Percentiles rank a stretch among this genome's conserved stretches.
Conservation (phyloP, 1,140 invertebrate genomes). For the Melipona quadrifasciata region DNA sequence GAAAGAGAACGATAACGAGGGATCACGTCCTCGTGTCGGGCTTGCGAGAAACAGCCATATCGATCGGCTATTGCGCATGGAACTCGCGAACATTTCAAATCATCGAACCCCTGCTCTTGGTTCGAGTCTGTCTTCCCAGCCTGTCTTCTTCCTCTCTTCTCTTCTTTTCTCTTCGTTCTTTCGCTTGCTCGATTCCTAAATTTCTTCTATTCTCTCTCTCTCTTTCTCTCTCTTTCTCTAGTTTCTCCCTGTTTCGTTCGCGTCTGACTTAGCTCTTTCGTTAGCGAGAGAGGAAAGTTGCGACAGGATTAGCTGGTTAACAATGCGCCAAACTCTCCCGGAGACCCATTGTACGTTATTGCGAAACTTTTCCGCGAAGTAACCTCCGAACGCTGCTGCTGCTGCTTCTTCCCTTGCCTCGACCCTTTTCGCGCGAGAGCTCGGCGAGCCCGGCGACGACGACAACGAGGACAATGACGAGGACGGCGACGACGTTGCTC, state of each 20-base stretch:
- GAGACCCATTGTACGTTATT: constrained; percentile 70
- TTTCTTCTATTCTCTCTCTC: neutral
- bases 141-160: neutral
- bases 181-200: neutral
- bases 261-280: constrained; percentile 7
- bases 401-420: neutral
- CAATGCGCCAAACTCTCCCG: constrained; percentile 51
- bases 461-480: neutral
- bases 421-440: constrained; percentile 5
- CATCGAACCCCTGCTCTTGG: constrained; percentile 30
- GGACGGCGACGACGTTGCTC: neutral
- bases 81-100: constrained; percentile 54
- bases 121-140: neutral
- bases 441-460: neutral
- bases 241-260: no score
- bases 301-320: constrained; percentile 59
- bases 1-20: constrained; percentile 45
- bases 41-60: constrained; percentile 63
- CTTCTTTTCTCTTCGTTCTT: neutral
- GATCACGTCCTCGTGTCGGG: constrained; percentile 48
- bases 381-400: constrained; percentile 8
- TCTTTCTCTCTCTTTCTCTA: neutral
- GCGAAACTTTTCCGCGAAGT: constrained; percentile 71
- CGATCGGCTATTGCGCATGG: constrained; percentile 60
- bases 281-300: constrained; percentile 20